phyloP scores from a whole-genome alignment of 2,888 invertebrate species.

The Pseudeuparius sepicola region DNA sequence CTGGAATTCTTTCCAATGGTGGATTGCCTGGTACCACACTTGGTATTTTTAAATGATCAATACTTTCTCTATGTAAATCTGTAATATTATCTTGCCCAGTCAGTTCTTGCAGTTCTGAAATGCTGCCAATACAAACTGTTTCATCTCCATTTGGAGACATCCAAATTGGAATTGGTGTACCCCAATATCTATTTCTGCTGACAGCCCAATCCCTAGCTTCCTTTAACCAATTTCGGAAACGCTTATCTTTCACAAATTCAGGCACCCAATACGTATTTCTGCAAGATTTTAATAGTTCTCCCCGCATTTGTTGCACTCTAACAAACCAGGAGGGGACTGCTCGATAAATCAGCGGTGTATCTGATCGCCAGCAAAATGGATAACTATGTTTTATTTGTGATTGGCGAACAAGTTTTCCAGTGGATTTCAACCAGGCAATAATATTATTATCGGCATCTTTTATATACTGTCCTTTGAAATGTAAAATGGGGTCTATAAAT shows the following conservation, averaged over 20 bases:
- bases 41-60: slow-evolving; percentile 89
- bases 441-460: slow-evolving; percentile 98
- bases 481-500: slow-evolving; percentile 73
- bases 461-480: slow-evolving; percentile 85
- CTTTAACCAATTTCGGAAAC: slow-evolving; percentile 96
- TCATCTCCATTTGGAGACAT: slow-evolving; percentile 84
- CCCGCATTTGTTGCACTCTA: slow-evolving; percentile 82
- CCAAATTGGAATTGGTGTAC: slow-evolving; percentile 98
- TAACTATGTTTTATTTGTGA: slow-evolving; percentile 88
- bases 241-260: slow-evolving; percentile 93
- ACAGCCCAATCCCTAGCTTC: slow-evolving; percentile 98
- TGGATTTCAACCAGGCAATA: slow-evolving; percentile 67
- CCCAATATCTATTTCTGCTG: slow-evolving; percentile 93
- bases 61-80: slow-evolving; percentile 90
- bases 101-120: slow-evolving; percentile 76
- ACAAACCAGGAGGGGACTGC: slow-evolving; percentile 99
- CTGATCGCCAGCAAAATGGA: slow-evolving; percentile 98
- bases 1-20: slow-evolving; percentile 72
- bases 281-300: slow-evolving; percentile 70
- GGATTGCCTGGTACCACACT: slow-evolving; percentile 71
- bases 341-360: slow-evolving; percentile 95
- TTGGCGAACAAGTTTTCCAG: slow-evolving; percentile 63
- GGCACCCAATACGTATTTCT: slow-evolving; percentile 97
- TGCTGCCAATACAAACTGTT: slow-evolving; percentile 89
- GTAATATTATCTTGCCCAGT: slow-evolving; percentile 70